phyloP scores from a whole-genome alignment of 2,888 invertebrate genomes.

The Lochmaea capreae region DNA sequence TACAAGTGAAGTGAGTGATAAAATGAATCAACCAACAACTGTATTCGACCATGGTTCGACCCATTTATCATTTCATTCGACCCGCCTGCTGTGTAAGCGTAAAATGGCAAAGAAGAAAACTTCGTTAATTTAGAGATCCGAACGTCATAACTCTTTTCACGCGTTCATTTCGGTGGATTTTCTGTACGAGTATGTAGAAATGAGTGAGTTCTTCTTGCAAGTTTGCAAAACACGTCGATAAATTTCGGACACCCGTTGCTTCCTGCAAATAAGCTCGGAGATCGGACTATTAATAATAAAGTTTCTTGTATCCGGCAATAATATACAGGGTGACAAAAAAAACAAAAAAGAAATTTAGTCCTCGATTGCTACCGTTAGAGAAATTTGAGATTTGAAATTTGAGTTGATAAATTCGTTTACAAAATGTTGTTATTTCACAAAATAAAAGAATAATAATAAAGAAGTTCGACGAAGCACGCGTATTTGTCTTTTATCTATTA shows the following conservation, averaged over 20 bases:
- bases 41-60: no score
- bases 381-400: no score
- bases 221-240: constrained; percentile 43
- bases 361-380: no score
- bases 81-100: constrained; percentile 22
- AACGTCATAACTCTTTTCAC: constrained; percentile 20
- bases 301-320: constrained; percentile 20
- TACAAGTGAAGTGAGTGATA: constrained; percentile 15
- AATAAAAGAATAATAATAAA: constrained; percentile 16
- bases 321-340: neutral
- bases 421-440: no score
- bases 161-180: constrained; percentile 18
- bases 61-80: constrained; percentile 18
- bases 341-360: no score
- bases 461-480: constrained; percentile 23
- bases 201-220: constrained; percentile 36
- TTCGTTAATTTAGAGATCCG: constrained; percentile 25
- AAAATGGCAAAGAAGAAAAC: constrained; percentile 21
- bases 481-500: constrained; percentile 32
- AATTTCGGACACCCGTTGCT: constrained; percentile 42
- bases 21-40: constrained; percentile 23
- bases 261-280: constrained; percentile 31
- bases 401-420: no score
- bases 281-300: constrained; percentile 24
- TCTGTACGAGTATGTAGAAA: constrained; percentile 35